phyloP scores from a whole-genome alignment of 2,888 invertebrate species.

The Lasioglossum calceatum region DNA sequence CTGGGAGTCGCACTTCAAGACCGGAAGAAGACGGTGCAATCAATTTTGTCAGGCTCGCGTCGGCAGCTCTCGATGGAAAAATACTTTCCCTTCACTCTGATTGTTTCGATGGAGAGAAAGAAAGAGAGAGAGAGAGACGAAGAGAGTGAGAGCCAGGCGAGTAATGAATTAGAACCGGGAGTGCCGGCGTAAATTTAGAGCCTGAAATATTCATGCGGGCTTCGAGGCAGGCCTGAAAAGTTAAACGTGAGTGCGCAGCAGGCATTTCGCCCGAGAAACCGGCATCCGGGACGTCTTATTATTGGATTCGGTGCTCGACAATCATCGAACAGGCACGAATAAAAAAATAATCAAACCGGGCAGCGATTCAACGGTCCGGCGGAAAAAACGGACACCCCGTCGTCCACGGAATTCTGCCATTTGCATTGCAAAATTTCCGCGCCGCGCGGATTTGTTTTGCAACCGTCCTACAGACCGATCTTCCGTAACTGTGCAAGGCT shows the following conservation, averaged over 20 bases:
- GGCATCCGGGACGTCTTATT: constrained; percentile 32
- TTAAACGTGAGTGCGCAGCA: background rate
- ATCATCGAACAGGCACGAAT: background rate
- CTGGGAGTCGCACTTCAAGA: background rate
- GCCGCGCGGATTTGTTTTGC: background rate
- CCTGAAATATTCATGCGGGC: constrained; percentile 19
- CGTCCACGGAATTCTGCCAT: background rate
- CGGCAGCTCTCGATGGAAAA: background rate
- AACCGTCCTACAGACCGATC: background rate
- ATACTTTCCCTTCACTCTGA: background rate
- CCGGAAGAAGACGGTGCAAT: background rate
- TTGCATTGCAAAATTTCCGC: background rate
- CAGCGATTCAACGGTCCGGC: background rate
- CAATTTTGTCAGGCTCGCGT: background rate
- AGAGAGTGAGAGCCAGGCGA: background rate
- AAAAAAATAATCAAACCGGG: background rate
- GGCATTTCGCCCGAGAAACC: constrained; percentile 13
- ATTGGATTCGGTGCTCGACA: constrained; percentile 32
- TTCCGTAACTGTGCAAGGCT: background rate
- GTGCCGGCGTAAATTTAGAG: constrained; percentile 12
- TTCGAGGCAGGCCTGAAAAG: constrained; percentile 8
- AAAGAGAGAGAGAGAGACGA: background rate
- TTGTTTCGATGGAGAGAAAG: background rate
- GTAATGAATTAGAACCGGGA: constrained; percentile 17
- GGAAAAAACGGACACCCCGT: background rate